Base-by-base conservation (phyloP, 2,888 invertebrate species). In the Drosophila basisetae region DNA sequence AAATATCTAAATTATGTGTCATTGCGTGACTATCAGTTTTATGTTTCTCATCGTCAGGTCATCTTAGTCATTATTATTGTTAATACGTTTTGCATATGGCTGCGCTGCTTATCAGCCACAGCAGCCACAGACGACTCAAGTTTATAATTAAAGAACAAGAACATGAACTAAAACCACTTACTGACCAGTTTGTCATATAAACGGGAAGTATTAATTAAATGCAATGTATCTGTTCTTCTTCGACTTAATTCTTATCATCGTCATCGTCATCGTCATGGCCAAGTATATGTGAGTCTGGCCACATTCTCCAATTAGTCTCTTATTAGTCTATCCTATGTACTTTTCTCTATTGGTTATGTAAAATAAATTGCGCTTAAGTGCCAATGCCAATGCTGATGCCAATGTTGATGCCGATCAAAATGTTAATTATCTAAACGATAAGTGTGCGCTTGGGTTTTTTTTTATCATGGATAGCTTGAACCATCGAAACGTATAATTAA, bases 341-440 rank as follows among this genome's bases (percentile, higher is more conserved):
- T 35, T n/a, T 59, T 39, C 37, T 31, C 30, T 28, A 35, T 54
- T 41, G 25, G 30, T 33, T 61, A 73, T 58, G 73, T 63, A 70
- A 56, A 54, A 64, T 41, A 28, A 64, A 73, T 60, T 60, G 59
- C 28, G 43, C 18, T 54, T 54, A 43, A 49, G 39, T 58, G 56
- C 28, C 9, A 25, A 30, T 39, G 7, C 35, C 13, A 35, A 33
- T 33, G 33, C 22, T 13, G 13, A 47, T 13, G 25, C 35, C 53
- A 6, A 37, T 16, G 37, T 3, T 33, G 33, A 33, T 13, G 25
- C 35, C 53, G 76, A 71, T 76, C 62, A 67, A 66, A 54, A 62
- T 61, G 56, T 73, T 71, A 61, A 79, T 77, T 79, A 68, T 43
- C 49, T 35, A 39, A 76, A 64, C 63, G 64, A 72, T 76, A 58